Evolutionary conservation across 2,888 invertebrate genomes (phyloP), one percentile per base, ranked within the genome.

Genomic region (Venusia cambrica): DNA sequence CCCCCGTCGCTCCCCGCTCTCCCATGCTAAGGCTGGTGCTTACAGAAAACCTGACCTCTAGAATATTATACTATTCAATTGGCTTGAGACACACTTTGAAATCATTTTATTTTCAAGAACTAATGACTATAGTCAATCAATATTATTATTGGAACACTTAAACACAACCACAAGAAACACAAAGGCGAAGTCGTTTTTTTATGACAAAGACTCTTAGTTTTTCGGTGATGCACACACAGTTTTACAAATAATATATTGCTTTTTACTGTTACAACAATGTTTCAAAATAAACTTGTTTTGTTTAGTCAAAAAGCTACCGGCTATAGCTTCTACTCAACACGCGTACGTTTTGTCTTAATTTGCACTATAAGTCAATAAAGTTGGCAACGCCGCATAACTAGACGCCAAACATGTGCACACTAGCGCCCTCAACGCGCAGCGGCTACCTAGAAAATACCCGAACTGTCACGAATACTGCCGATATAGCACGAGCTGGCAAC

Each of bases 401-500:
- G 87, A 87, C 85, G 87, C 87, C 78, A 84, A 84, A 84, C 84
- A 84, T 79, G 79, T 75, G 78, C 69, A 75, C 83, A 68, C 73
- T 59, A 73, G 88, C 87, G 88, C 87, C 88, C 85, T 67, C 88
- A 80, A 81, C 87, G 79, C 88, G 85, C 87, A 87, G 84, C 81
- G 87, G 85, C 64, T 63, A 62, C 61, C 66, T 66, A 59, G 55
- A 65, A 72, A 78, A 76, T 63, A 60, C 63, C 63, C 73, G 66
- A 73, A 69, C 54, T 46, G 62, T 64, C 56, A 69, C 83, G 84
- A 80, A 76, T 63, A 62, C 66, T 60, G 63, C 61, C 77, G 81
- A 81, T 62, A 58, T 48, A 73, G 75, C 78, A 78, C 81, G 80
- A 81, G 76, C 74, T 69, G 77, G 81, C 79, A 78, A 84, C 85